Percentiles rank a stretch among this genome's conserved stretches.
Conservation (phyloP, 2,797 vertebrate species). For the Chelon auratus region DNA sequence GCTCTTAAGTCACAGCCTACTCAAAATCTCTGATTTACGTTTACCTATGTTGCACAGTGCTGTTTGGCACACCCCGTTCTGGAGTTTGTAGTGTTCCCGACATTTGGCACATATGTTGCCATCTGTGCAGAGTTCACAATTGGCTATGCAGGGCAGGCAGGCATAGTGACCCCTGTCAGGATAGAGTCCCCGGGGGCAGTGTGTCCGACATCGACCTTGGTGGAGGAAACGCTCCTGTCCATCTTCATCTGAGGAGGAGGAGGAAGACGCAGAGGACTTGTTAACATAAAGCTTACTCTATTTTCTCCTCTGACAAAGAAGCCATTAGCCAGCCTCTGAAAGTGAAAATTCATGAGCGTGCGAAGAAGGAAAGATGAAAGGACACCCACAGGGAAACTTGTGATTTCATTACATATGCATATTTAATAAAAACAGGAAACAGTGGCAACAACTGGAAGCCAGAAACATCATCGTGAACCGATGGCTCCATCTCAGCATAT, state of each 20-base stretch:
- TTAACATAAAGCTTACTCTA: constrained; percentile 32
- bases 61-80: constrained; percentile 82
- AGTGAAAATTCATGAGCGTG: constrained; percentile 43
- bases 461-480: not conserved
- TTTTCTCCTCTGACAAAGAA: constrained; percentile 33
- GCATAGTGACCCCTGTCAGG: constrained; percentile 81
- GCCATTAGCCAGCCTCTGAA: constrained; percentile 26
- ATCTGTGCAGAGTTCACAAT: constrained; percentile 88
- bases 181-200: constrained; percentile 85
- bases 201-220: constrained; percentile 85
- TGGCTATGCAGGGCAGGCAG: constrained; percentile 84
- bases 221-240: constrained; percentile 86
- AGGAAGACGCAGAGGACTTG: constrained; percentile 43
- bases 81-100: constrained; percentile 83
- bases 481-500: constrained; percentile 15
- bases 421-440: constrained; percentile 8
- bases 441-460: not conserved
- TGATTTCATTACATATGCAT: constrained; percentile 12
- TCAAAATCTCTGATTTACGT: constrained; percentile 26
- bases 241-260: constrained; percentile 81
- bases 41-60: constrained; percentile 81
- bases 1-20: not conserved
- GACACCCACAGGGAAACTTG: constrained; percentile 16
- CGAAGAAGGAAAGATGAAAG: constrained; percentile 1
- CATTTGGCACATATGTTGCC: constrained; percentile 86